These are phyloP conservation scores for Danio tinwini DNA, from an alignment of 2,797 vertebrate genomes.

Conservation along the genomic window DNA sequence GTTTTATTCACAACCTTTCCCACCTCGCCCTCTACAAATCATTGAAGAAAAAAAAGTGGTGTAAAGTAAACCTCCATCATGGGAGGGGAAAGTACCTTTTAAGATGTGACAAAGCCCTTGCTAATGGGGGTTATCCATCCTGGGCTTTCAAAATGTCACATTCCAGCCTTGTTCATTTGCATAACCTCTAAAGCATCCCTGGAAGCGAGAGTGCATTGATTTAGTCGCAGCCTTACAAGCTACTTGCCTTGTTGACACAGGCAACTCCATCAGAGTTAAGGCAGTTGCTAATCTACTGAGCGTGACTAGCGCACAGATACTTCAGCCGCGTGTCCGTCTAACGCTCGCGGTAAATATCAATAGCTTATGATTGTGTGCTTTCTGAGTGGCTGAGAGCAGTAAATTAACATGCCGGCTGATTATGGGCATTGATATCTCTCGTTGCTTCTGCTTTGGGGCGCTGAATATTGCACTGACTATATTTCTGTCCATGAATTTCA, in stretches of 20 bases:
- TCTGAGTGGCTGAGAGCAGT: conserved; percentile 56
- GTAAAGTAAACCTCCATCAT: conserved; percentile 71
- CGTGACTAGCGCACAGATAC: conserved; percentile 68
- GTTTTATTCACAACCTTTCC: conserved; percentile 74
- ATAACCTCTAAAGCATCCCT: conserved; percentile 79
- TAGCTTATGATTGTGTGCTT: conserved; percentile 70
- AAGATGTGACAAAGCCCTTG: conserved; percentile 78
- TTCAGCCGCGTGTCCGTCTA: conserved; percentile 63
- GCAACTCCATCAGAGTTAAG: conserved; percentile 74
- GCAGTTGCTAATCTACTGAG: conserved; percentile 79
- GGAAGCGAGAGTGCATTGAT: conserved; percentile 75
- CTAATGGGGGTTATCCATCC: conserved; percentile 83
- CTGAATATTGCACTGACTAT: neutral
- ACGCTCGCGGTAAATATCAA: conserved; percentile 70
- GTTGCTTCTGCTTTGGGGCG: conserved; percentile 26
- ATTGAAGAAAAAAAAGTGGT: conserved; percentile 53
- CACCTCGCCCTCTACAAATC: conserved; percentile 78
- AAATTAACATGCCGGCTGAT: conserved; percentile 50
- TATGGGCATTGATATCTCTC: conserved; percentile 48
- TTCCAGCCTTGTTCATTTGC: conserved; percentile 77
- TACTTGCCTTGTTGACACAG: conserved; percentile 79
- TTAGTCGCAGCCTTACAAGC: conserved; percentile 75
- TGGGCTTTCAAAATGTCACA: conserved; percentile 85
- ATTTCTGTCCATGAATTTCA: neutral
- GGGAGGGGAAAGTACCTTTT: conserved; percentile 77